Conservation (phyloP, 2,888 invertebrate genomes). For the Catotricha subobsoleta region DNA sequence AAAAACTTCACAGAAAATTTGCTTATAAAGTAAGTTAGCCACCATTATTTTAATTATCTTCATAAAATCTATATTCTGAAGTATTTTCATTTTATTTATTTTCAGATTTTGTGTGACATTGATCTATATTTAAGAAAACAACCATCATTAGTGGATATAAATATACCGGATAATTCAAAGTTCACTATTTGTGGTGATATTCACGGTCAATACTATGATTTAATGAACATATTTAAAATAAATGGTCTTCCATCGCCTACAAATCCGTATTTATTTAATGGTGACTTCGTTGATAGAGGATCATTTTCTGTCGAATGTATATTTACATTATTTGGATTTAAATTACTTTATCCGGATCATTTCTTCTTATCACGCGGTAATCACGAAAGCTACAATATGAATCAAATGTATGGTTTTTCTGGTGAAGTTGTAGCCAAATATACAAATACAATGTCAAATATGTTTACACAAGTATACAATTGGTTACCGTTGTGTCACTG, state of each 20-base stretch:
- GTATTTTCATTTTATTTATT: conserved; percentile 13
- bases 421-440: conserved; percentile 94
- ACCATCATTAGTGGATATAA: conserved; percentile 79
- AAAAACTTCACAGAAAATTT: conserved; percentile 88
- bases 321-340: conserved; percentile 91
- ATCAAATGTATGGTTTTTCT: conserved; percentile 93
- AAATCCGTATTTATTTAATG: conserved; percentile 97
- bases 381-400: conserved; percentile 96
- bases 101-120: conserved; percentile 79
- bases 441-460: conserved; percentile 82
- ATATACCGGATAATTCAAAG: conserved; percentile 67
- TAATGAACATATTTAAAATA: conserved; percentile 91
- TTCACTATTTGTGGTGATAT: conserved; percentile 98
- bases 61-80: not conserved
- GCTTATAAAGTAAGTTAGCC: conserved; percentile 64
- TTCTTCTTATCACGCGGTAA: conserved; percentile 99
- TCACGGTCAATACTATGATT: conserved; percentile 96
- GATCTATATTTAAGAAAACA: conserved; percentile 67
- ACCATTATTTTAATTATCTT: not conserved
- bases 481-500: conserved; percentile 93
- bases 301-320: conserved; percentile 99
- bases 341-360: conserved; percentile 85
- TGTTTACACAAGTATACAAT: conserved; percentile 95
- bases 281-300: conserved; percentile 98
- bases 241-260: conserved; percentile 88